Base-by-base conservation (phyloP, 2,797 vertebrate species). In the Esox masquinongy region DNA sequence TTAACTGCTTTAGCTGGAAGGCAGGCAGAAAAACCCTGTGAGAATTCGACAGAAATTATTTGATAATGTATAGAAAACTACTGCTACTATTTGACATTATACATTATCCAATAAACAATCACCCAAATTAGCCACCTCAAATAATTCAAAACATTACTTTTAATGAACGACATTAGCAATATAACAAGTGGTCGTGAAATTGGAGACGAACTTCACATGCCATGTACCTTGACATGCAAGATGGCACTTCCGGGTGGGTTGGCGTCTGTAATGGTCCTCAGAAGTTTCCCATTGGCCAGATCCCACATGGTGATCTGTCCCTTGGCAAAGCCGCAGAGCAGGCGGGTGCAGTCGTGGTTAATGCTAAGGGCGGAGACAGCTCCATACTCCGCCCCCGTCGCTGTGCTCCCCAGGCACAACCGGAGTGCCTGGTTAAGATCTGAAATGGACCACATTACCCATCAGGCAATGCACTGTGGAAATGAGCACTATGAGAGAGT, bases 221-320 rank as follows among this genome's bases (percentile, higher is more conserved):
- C 12, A 3, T 14, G 43, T 85, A 99, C 97, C 96, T 99, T 99
- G 70, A 99, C 94, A 64, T 98, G 97, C 69, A 99, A 86, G 87
- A 99, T 94, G 64, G 98, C 98, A n/a, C 97, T 98, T 70, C 98
- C 98, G 29, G 98, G 97, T 69, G 98, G 98, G 79, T 99, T 97
- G 63, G 97, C 98, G 83, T 99, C 98, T 68, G 94, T 96, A 91
- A 99, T 97, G 0, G 96, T 97, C 82, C 97, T 93, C 22, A 99
- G 92, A 70, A 99, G 95, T 87, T 99, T 99, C 78, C 97, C 98
- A 84, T 96, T 96, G 81, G 97, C 97, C 80, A 99, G 92, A 91
- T 99, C 98, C 98, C 98, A 99, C 98, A 99, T 99, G 0, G 96
- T 98, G 82, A 99, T 99, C 97, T 99, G 97, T 91, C 98, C 98